Evolutionary conservation across 2,113 vertebrate genomes (phyloP).

Genomic region (Rhadina sibilatrix): DNA sequence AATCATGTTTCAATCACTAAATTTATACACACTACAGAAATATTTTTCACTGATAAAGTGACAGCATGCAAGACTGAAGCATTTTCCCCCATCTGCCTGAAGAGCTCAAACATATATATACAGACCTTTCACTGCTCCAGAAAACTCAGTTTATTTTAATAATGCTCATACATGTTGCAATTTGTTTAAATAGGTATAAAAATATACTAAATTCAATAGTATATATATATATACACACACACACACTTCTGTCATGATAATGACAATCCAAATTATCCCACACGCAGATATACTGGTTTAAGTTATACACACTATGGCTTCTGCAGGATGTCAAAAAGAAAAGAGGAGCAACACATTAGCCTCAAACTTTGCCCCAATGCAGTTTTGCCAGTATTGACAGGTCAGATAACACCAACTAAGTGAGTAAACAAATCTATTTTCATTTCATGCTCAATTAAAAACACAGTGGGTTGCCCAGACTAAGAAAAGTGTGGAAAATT

Average conservation of each 20-base stretch:
- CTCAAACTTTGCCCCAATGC: not conserved
- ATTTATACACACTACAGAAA: not conserved
- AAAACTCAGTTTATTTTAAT: not conserved
- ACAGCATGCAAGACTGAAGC: not conserved
- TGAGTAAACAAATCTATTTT: conserved; percentile 45
- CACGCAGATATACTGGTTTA: not conserved
- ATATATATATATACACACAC: rapidly evolving
- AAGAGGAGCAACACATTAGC: not conserved
- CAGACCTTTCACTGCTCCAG: not conserved
- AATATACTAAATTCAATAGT: not conserved
- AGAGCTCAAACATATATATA: not conserved
- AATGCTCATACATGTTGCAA: not conserved
- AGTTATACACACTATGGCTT: not conserved
- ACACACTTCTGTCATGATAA: not conserved
- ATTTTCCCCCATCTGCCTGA: not conserved
- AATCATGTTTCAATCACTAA: not conserved
- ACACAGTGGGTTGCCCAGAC: not conserved
- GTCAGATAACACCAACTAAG: not conserved
- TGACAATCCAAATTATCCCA: not conserved
- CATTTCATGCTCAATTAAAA: conserved; percentile 59
- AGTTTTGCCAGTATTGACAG: not conserved
- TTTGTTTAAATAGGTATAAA: not conserved
- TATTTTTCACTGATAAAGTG: not conserved
- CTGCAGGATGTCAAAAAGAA: not conserved
- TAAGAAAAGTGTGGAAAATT: not conserved